These are phyloP conservation scores for Orthosia cruda DNA, from an alignment of 2,888 invertebrate species.

Conservation along the genomic window DNA sequence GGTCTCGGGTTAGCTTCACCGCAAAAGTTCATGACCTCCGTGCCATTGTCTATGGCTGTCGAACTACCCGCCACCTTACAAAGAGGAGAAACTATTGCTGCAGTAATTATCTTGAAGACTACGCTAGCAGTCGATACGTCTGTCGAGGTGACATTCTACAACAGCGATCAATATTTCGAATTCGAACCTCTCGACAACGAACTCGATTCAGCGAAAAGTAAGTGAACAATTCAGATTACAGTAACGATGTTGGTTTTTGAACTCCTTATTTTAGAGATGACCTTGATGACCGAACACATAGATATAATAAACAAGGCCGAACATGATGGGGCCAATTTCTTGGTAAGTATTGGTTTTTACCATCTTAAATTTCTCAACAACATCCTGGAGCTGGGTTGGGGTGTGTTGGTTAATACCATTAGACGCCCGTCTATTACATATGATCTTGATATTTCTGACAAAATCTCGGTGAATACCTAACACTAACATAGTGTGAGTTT, in stretches of 20 bases:
- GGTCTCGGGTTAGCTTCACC: slow-evolving; percentile 86
- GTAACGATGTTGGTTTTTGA: no score
- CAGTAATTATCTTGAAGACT: slow-evolving; percentile 97
- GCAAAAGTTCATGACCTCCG: slow-evolving; percentile 81
- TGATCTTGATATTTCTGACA: no score
- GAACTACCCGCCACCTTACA: slow-evolving; percentile 97
- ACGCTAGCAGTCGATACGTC: slow-evolving; percentile 95
- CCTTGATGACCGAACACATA: background rate
- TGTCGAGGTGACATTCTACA: slow-evolving; percentile 96
- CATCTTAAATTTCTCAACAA: no score
- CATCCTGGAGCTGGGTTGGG: no score
- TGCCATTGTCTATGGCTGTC: slow-evolving; percentile 96
- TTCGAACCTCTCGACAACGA: slow-evolving; percentile 96
- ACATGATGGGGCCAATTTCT: no score
- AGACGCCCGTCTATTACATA: no score
- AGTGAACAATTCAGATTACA: slow-evolving; percentile 72
- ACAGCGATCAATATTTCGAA: slow-evolving; percentile 95
- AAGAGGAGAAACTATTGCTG: slow-evolving; percentile 97
- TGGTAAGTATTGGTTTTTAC: no score
- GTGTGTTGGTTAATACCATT: no score
- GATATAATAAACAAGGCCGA: no score
- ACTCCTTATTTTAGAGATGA: background rate
- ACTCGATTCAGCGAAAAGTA: slow-evolving; percentile 94
- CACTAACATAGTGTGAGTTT: no score
- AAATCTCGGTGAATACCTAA: no score